A percentile compares a stretch with the other conserved stretches of the same genome.
phyloP scores from a whole-genome alignment of 2,888 invertebrate genomes.

The Trichacis sp. region DNA sequence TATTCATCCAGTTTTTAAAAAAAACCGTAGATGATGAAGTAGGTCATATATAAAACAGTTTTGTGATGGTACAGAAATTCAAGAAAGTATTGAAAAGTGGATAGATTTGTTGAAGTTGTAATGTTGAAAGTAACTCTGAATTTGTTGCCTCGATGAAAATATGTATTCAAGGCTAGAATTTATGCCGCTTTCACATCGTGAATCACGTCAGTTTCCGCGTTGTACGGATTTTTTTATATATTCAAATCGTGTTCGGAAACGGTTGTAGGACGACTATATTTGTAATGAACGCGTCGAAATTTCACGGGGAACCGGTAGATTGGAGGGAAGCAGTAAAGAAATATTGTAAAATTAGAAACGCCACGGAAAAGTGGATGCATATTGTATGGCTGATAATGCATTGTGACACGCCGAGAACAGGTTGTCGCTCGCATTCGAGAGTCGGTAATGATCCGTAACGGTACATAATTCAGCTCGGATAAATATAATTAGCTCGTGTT shows the following conservation, averaged over 20 bases:
- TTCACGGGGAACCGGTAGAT: slow-evolving; percentile 16
- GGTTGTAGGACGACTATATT: slow-evolving; percentile 4
- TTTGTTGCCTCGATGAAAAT: no score
- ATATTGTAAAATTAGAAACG: slow-evolving; percentile 7
- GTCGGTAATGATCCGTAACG: slow-evolving; percentile 52
- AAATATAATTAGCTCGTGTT: slow-evolving; percentile 44
- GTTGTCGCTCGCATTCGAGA: slow-evolving; percentile 41
- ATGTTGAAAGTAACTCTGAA: no score
- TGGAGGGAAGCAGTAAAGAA: neutral
- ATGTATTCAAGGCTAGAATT: no score
- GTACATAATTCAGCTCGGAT: slow-evolving; percentile 42
- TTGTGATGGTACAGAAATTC: no score
- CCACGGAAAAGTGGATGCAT: slow-evolving; percentile 26
- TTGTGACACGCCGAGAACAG: slow-evolving; percentile 39
- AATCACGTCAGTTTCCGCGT: no score
- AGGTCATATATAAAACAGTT: no score
- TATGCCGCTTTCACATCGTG: no score
- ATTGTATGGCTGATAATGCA: slow-evolving; percentile 33
- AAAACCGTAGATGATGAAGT: no score
- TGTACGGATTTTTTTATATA: slow-evolving; percentile 1
- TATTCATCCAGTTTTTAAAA: no score
- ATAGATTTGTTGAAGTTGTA: no score
- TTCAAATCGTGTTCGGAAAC: slow-evolving; percentile 8
- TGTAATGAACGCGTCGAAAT: slow-evolving; percentile 4
- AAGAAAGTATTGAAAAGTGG: no score